Evolutionary conservation across 2,797 vertebrate species (phyloP).

Genomic region (Chanos chanos): DNA sequence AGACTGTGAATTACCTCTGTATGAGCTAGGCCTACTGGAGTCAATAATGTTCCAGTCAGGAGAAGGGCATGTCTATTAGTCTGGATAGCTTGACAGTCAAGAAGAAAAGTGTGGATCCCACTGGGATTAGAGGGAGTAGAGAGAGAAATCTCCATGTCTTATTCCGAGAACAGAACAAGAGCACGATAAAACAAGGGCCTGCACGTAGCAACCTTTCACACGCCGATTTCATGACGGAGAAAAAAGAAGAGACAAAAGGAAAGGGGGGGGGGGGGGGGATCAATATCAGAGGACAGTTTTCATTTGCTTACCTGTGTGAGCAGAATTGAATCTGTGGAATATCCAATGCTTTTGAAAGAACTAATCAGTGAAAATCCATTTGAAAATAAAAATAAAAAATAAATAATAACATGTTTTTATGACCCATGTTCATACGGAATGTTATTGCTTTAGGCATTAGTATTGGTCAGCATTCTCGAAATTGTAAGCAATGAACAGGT

Average conservation of each 20-base stretch:
- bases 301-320: not conserved
- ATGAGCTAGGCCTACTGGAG: no score
- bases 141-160: slow-evolving; percentile 12
- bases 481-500: no score
- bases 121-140: slow-evolving; percentile 4
- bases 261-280: slow-evolving; percentile 14
- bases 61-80: not conserved
- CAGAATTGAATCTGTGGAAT: not conserved
- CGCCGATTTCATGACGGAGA: not conserved
- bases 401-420: no score
- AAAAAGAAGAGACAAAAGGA: slow-evolving; percentile 14
- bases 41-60: not conserved
- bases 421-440: not conserved
- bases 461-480: not conserved
- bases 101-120: not conserved
- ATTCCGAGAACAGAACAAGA: not conserved
- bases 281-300: not conserved
- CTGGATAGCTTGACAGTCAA: not conserved
- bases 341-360: not conserved
- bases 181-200: not conserved
- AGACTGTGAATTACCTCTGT: no score
- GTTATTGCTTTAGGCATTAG: not conserved
- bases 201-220: slow-evolving; percentile 16
- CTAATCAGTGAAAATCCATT: not conserved
- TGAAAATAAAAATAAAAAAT: no score